Evolutionary conservation across 1,140 invertebrate species (phyloP).

Genomic region (Wasmannia auropunctata): DNA sequence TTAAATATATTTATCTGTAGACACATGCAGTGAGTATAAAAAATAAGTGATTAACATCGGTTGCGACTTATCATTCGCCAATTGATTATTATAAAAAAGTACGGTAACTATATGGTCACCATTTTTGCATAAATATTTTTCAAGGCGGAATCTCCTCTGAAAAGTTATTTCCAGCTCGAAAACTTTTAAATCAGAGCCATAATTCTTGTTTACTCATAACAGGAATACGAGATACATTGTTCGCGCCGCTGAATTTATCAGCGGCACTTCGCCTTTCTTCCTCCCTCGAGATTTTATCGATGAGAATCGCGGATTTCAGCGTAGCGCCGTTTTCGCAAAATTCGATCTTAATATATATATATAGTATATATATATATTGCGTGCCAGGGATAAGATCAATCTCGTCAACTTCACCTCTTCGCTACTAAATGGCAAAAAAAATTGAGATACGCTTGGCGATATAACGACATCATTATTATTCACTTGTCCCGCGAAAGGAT

Average conservation of each 20-base stretch:
- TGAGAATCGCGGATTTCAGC: constrained; percentile 11
- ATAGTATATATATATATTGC: too few relatives aligned
- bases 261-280: neutral
- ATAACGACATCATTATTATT: constrained; percentile 2
- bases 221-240: constrained; percentile 15
- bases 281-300: constrained; percentile 2
- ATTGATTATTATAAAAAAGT: neutral
- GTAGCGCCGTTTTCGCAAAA: neutral
- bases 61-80: neutral
- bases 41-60: neutral
- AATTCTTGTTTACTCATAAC: constrained; percentile 13
- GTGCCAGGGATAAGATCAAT: neutral
- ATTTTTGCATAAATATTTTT: constrained; percentile 3
- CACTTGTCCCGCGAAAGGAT: neutral
- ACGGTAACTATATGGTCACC: neutral
- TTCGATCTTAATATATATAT: neutral
- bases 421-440: constrained; percentile 14
- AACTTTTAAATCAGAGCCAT: constrained; percentile 17
- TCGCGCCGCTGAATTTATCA: constrained; percentile 28
- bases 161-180: neutral
- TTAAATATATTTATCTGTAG: neutral
- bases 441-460: neutral
- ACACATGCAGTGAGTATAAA: neutral
- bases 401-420: neutral
- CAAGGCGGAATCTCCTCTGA: neutral